These are phyloP conservation scores for Lophotriccus pileatus DNA, from an alignment of 2,797 vertebrate genomes.

Conservation along the genomic window DNA sequence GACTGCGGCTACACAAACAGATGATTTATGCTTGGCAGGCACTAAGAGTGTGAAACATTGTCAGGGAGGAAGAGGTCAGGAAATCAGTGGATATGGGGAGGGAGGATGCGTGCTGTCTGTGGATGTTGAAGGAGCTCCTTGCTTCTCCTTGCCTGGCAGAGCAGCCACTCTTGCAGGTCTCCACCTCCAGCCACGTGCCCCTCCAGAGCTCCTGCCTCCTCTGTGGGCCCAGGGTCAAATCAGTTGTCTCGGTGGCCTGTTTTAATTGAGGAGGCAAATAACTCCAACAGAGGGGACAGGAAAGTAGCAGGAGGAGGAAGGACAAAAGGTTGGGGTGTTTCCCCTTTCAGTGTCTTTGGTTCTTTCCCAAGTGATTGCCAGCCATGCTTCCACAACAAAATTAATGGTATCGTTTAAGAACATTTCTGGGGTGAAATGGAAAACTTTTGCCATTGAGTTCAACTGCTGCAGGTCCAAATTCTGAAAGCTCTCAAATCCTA, in stretches of 20 bases:
- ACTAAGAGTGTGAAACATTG: background rate
- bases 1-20: background rate
- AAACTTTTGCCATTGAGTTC: background rate
- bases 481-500: background rate
- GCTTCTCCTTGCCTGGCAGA: background rate
- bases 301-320: background rate
- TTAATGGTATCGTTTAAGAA: background rate
- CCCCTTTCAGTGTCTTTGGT: accelerated
- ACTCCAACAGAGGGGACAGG: background rate
- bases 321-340: background rate
- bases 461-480: background rate
- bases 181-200: background rate
- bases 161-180: background rate
- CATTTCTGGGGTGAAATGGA: background rate
- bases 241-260: background rate
- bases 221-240: background rate
- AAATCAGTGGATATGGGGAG: background rate
- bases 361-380: background rate
- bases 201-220: background rate
- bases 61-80: background rate
- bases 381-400: background rate
- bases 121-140: background rate
- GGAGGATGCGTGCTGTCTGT: background rate
- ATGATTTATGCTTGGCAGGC: background rate
- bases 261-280: background rate